Evolutionary conservation across 2,113 vertebrate genomes (phyloP).

Genomic region (Cyphomyrus plagiostoma): DNA sequence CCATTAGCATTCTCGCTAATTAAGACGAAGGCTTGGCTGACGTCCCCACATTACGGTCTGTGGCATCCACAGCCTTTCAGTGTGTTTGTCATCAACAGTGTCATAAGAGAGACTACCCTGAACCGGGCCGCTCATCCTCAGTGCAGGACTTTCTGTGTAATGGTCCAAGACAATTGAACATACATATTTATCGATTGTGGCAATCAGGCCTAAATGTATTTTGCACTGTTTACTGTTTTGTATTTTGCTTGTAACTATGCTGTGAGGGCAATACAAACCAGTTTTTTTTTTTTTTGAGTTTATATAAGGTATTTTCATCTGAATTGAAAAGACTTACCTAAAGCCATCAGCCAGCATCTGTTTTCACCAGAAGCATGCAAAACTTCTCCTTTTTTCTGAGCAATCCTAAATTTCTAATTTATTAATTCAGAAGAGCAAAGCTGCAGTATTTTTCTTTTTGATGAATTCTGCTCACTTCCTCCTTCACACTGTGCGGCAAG

Average conservation of each 20-base stretch:
- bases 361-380: background rate
- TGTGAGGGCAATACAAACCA: background rate
- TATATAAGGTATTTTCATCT: conserved; percentile 25
- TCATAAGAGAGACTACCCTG: background rate
- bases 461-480: background rate
- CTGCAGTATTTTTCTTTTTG: background rate
- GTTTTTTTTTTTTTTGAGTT: conserved; percentile 21
- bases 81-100: background rate
- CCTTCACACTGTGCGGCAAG: background rate
- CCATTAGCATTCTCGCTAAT: background rate
- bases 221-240: background rate
- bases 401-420: background rate
- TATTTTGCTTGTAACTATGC: background rate
- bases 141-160: background rate
- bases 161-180: background rate
- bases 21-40: background rate
- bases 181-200: background rate
- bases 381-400: background rate
- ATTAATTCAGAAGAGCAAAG: background rate
- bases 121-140: background rate
- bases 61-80: background rate
- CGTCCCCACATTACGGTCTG: background rate
- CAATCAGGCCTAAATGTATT: background rate
- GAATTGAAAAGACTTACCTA: background rate
- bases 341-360: background rate